Base-by-base conservation (phyloP, 2,888 invertebrate genomes). In the Cryptus viduatorius region DNA sequence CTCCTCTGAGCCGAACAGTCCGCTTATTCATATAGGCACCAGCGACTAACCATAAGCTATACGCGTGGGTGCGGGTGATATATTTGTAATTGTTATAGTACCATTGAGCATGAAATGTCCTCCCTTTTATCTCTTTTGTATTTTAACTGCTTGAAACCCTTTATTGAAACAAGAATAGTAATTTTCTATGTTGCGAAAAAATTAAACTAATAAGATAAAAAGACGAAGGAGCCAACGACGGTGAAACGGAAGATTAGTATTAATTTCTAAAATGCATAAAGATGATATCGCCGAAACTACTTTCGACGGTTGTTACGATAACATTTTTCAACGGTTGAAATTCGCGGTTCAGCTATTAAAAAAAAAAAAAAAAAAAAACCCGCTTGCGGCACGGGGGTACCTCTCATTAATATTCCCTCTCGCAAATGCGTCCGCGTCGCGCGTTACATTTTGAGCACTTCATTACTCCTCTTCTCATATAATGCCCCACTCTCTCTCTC, bases 391-490 rank as follows among this genome's bases (percentile, higher is more conserved):
- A 59, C 76, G 65, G 50, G 64, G 50, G 64, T 61, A 31, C 73
- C 59, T 61, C 82, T 82, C 82, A 78, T 82, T 82, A 78, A 82
- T 82, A 82, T 82, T 82, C 82, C 61, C 72, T 82, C 82, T 82
- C 72, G 82, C 78, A 73, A 82, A 82, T 82, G 81, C 48, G 61
- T 82, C 72, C 72, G 72, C 82, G 82, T 82, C 78, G 82, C 78
- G 67, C 82, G 78, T 82, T 82, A 82, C 78, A 82, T 82, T 82
- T 82, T 82, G 78, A 82, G 78, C 82, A 78, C 82, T 82, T 82
- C 67, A 82, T 82, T 82, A 82, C 82, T 78, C 72, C 67, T 68
- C 59, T 72, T 56, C 76, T 79, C 76, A 69, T 78, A 78, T 68
- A 73, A 82, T 82, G 69, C 68, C 46, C 76, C 56, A n/a, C 67